Percentiles rank a stretch among this genome's conserved stretches.
These are phyloP conservation scores for Drymodes brunneopygia DNA, from an alignment of 2,113 vertebrate species.

Conservation along the genomic window DNA sequence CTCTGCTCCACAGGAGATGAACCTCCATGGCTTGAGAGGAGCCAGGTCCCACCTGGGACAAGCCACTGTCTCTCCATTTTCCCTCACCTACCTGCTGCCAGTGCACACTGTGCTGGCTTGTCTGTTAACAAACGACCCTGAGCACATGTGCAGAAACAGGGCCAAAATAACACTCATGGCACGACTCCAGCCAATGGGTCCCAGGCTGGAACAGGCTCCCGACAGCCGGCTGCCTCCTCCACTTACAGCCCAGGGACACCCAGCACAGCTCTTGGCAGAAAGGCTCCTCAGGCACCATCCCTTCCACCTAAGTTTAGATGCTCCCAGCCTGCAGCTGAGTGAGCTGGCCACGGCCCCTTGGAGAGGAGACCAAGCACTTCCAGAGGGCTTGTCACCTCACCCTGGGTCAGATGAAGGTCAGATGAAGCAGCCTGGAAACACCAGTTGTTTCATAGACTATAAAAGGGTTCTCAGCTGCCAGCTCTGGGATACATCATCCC, in stretches of 20 bases:
- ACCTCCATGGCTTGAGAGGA: background rate
- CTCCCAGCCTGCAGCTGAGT: background rate
- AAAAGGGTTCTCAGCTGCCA: conserved; percentile 21
- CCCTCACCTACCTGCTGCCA: rapidly evolving
- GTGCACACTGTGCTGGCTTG: background rate
- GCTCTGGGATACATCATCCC: background rate
- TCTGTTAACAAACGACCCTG: background rate
- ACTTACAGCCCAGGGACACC: background rate
- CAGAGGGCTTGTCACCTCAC: background rate
- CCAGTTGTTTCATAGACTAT: background rate
- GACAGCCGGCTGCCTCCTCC: background rate
- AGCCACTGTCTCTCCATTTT: background rate
- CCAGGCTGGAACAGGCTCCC: background rate
- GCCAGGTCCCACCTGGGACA: background rate
- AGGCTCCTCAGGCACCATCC: background rate
- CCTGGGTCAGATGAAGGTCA: background rate
- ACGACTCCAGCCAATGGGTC: background rate
- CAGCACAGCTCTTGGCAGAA: background rate
- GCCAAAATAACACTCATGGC: background rate
- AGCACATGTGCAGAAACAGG: background rate
- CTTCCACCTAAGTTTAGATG: background rate
- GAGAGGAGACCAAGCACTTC: background rate
- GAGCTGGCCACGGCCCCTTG: background rate
- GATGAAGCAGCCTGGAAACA: background rate
- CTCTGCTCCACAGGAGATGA: background rate